Conservation (phyloP, 1,140 invertebrate species). For the Philaenus spumarius region DNA sequence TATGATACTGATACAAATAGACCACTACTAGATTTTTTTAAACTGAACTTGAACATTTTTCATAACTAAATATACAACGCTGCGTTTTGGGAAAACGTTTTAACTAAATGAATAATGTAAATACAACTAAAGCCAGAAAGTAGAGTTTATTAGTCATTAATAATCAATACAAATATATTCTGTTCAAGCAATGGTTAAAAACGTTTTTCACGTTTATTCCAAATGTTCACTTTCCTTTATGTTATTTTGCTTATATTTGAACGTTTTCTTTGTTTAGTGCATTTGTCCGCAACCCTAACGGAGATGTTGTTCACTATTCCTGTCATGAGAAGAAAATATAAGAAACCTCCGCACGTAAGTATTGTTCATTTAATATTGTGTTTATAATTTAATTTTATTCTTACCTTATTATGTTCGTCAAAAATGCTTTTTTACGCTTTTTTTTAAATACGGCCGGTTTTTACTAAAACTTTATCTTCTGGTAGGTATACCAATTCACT, state of each 20-base stretch:
- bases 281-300: constrained; percentile 86
- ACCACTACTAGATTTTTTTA: no score
- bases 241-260: constrained; percentile 6
- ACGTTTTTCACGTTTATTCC: no score
- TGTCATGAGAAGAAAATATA: constrained; percentile 43
- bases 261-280: constrained; percentile 56
- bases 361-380: no score
- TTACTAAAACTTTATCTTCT: no score
- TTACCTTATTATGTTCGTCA: no score
- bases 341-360: no score
- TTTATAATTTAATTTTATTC: no score
- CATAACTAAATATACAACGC: not conserved
- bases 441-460: no score
- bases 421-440: no score
- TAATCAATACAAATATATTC: not conserved
- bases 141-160: not conserved
- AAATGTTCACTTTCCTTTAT: not conserved
- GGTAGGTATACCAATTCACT: no score
- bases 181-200: no score
- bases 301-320: constrained; percentile 86
- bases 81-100: not conserved
- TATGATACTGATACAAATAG: no score
- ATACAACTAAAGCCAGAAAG: not conserved
- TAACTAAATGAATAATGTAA: not conserved
- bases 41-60: not conserved